These are phyloP conservation scores for Desmodus rotundus DNA, from an alignment of 2,113 vertebrate genomes.

Conservation along the genomic window DNA sequence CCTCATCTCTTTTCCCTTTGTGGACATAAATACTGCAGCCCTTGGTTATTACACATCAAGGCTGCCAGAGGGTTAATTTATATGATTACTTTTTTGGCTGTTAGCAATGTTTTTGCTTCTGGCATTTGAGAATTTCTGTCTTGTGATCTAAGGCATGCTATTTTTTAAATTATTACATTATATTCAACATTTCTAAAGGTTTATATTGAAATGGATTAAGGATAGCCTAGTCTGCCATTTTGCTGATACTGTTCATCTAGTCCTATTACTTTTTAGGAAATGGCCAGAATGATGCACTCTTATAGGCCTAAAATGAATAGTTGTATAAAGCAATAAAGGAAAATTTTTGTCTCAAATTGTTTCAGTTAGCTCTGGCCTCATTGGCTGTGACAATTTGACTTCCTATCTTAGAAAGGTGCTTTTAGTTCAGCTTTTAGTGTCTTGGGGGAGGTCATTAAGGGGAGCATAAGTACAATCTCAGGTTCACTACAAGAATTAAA, in stretches of 20 bases:
- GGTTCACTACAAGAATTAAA: not conserved
- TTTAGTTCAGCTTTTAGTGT: conserved; percentile 37
- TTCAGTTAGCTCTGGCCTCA: conserved; percentile 17
- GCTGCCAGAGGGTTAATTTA: not conserved
- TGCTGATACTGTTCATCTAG: not conserved
- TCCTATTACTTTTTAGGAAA: conserved; percentile 29
- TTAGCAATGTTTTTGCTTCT: conserved; percentile 11
- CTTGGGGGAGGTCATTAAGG: not conserved
- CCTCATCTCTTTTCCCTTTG: not conserved
- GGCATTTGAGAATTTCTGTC: not conserved
- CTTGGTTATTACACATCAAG: not conserved
- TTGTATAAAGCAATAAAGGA: not conserved
- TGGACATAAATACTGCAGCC: not conserved
- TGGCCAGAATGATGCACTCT: not conserved
- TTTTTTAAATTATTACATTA: conserved; percentile 16
- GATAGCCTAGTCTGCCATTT: not conserved
- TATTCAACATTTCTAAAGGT: not conserved
- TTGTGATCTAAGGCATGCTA: not conserved
- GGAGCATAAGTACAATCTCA: not conserved
- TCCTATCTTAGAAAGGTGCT: not conserved
- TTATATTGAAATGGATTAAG: conserved; percentile 29
- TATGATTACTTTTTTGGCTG: not conserved
- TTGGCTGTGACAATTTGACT: not conserved
- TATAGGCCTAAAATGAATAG: not conserved
- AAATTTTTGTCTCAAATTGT: conserved; percentile 3